Evolutionary conservation across 2,888 invertebrate genomes (phyloP), one percentile per base, ranked within the genome.

Genomic region (Drosophila paucipuncta): DNA sequence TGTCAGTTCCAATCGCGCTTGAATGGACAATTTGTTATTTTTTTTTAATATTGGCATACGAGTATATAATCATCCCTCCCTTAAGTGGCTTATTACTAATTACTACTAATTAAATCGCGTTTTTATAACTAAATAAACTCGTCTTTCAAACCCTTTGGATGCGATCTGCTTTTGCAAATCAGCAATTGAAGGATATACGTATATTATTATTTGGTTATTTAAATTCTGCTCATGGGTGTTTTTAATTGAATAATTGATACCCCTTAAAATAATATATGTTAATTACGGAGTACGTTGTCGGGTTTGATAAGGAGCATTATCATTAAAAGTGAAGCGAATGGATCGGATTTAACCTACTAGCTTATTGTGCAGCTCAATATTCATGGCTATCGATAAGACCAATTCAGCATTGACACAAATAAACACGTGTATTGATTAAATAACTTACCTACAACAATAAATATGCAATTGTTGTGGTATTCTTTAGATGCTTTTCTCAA

Each of bases 351-450:
- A 67, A 54, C 64, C 43, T 25, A 63, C 35, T 63, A 54, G 63
- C 63, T 63, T 63, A 52, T 33, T 47, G 54, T 41, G 9, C 22
- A 47, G 22, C 18, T 18, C 9, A 43, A 1, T 47, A 33, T 33
- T 64, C 58, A 59, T 33, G 62, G 80, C 54, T 50, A 7, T 43
- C 76, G 77, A 77, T 80, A 77, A 77, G 61, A n/a, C 18, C 39
- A 7, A 16, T 49, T 31, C 5, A 31, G 49, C 70, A 77, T 63
- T 77, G 76, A 53, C 55, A 49, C 10, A 31, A 28, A 33, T 9
- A 18, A 62, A 11, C 33, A 59, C 57, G 41, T 62, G 53, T 25
- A 13, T n/a, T 37, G 28, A 39, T 57, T 4, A 28, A 30, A 4
- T 7, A 30, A 30, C 25, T 39, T n/a, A 39, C 22, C 39, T 30